Evolutionary conservation across 2,888 invertebrate species (phyloP), one percentile per base, ranked within the genome.

Genomic region (Erannis defoliaria): DNA sequence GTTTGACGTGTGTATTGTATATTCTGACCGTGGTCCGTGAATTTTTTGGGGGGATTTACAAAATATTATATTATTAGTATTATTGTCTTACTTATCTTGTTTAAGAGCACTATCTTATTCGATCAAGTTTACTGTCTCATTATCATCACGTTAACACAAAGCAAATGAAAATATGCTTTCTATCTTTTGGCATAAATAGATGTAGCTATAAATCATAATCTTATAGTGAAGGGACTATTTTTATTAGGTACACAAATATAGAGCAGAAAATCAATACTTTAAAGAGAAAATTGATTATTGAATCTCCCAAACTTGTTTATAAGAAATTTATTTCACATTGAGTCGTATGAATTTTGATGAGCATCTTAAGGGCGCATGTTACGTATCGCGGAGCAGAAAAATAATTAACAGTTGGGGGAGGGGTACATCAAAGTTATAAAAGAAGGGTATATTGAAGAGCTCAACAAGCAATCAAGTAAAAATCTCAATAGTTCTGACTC

Each of bases 391-490:
- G 73, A 85, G 89, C 88, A 89, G 85, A 88, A 88, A 89, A 91
- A 91, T 90, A 90, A 92, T 92, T 93, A 91, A 89, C 90, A 87
- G 82, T 82, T 75, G 74, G 77, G 85, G 86, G 85, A 83, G 88
- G 88, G 81, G 86, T 85, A 89, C 89, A 91, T 91, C 90, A 90
- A 91, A 90, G 89, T 89, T 85, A 78, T 89, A 88, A 84, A 81
- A 81, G 86, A 85, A 81, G 90, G 90, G 90, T 86, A 88, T 88
- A 82, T 89, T 90, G 86, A 89, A 93, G 91, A 87, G 89, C 87
- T 89, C 86, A 76, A 88, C 90, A 91, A 93, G 91, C 92, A 92
- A 92, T 91, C 90, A 91, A 90, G 90, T 85, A 90, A 92, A 90
- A 91, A 90, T 91, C 89, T 91, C 86, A 90, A 92, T 91, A 92